A percentile compares a stretch with the other conserved stretches of the same genome.
Evolutionary conservation across 2,888 invertebrate species (phyloP).

Genomic region (Eristalis tenax): DNA sequence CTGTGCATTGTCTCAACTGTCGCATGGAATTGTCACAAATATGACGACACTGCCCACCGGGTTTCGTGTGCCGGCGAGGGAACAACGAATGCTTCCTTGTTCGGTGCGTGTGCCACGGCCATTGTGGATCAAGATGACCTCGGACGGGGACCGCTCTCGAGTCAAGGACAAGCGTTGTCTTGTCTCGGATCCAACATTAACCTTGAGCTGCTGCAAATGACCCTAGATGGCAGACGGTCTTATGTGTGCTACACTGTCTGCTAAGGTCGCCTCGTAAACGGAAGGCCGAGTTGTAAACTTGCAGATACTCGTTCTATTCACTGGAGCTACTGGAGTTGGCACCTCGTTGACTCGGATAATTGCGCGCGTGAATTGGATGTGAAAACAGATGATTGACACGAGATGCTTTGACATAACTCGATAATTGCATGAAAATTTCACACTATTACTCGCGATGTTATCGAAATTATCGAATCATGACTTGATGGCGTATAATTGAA

Average conservation of each 20-base stretch:
- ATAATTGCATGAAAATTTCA: constrained; percentile 47
- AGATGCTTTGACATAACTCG: constrained; percentile 48
- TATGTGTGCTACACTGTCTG: background rate
- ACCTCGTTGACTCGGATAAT: constrained; percentile 40
- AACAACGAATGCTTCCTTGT: background rate
- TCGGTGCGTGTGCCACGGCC: background rate
- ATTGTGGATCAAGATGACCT: constrained; percentile 19
- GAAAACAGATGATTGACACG: constrained; percentile 23
- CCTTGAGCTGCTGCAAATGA: constrained; percentile 11
- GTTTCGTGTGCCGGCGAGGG: background rate
- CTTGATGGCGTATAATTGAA: background rate
- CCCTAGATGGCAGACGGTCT: background rate
- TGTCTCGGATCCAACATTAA: background rate
- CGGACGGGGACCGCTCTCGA: background rate
- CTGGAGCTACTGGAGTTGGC: constrained; percentile 18
- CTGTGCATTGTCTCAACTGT: background rate
- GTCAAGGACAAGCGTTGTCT: background rate
- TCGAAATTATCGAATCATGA: background rate
- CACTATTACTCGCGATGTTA: constrained; percentile 16
- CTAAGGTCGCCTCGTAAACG: constrained; percentile 1
- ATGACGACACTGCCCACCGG: constrained; percentile 15
- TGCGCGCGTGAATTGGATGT: constrained; percentile 10
- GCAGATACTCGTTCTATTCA: background rate
- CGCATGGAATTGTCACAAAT: constrained; percentile 57
- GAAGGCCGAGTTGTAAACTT: constrained; percentile 8